phyloP scores from a whole-genome alignment of 1,140 invertebrate species.

The Euura saliciscinereae region DNA sequence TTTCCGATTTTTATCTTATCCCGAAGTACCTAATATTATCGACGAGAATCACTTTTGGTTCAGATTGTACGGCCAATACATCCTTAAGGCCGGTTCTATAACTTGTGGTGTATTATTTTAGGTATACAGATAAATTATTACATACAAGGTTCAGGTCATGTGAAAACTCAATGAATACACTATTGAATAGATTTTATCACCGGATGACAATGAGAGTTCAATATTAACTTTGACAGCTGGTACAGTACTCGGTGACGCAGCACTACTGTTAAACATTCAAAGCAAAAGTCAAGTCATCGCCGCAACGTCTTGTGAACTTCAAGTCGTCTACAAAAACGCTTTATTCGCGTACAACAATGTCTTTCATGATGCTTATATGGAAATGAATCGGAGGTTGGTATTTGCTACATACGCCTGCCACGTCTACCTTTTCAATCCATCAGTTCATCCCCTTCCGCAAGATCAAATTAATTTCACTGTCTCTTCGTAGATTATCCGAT shows the following conservation, averaged over 20 bases:
- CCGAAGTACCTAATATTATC: too few species aligned
- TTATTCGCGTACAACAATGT: background rate
- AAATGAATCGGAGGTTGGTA: background rate
- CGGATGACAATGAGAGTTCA: background rate
- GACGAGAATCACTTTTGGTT: too few species aligned
- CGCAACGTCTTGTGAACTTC: constrained; percentile 6
- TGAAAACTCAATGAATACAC: background rate
- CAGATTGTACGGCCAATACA: too few species aligned
- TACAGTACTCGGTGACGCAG: constrained; percentile 2
- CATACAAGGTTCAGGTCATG: too few species aligned
- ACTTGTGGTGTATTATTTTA: too few species aligned
- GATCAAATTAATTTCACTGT: too few species aligned
- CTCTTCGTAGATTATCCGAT: constrained; percentile 1
- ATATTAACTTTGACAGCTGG: background rate
- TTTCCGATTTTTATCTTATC: too few species aligned
- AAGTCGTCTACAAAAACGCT: background rate
- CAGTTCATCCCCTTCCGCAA: too few species aligned
- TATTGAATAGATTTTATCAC: background rate
- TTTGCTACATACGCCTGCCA: too few species aligned
- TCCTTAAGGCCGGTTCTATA: too few species aligned
- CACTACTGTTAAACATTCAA: background rate
- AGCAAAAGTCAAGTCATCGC: background rate
- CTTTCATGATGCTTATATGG: constrained; percentile 1
- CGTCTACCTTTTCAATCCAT: background rate
- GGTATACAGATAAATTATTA: too few species aligned